Percentiles rank a stretch among this genome's conserved stretches.
phyloP scores from a whole-genome alignment of 2,113 vertebrate genomes.

The Dicerorhinus sumatrensis region DNA sequence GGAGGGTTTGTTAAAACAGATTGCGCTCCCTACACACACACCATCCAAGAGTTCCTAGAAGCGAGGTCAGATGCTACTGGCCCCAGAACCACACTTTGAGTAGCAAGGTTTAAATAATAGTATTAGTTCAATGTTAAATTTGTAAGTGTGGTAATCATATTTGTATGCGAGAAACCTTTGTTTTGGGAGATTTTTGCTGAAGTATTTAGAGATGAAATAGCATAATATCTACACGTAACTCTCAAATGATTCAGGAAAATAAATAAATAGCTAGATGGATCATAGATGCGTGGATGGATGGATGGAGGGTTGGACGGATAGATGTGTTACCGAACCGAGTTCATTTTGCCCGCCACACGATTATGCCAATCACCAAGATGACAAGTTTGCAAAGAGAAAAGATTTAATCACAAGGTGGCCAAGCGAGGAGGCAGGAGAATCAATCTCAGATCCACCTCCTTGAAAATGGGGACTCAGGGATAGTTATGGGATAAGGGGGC shows the following conservation, averaged over 20 bases:
- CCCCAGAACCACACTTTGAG: not conserved
- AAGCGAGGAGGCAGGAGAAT: no score
- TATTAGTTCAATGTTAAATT: not conserved
- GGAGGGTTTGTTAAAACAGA: not conserved
- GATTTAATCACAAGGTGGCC: no score
- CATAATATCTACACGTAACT: not conserved
- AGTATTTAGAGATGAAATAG: not conserved
- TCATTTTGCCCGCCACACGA: no score
- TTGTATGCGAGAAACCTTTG: not conserved
- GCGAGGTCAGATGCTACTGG: not conserved
- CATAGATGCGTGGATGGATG: not conserved
- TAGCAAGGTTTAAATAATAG: not conserved
- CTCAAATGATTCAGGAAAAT: not conserved
- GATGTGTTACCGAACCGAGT: no score
- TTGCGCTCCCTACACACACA: fast-evolving
- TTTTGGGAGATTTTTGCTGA: not conserved
- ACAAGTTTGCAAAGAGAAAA: no score
- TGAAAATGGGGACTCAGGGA: no score
- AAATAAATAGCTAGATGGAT: not conserved
- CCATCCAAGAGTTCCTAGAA: not conserved
- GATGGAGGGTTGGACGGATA: not conserved
- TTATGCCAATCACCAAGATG: no score
- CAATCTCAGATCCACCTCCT: no score
- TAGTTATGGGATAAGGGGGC: no score
- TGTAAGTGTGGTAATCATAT: not conserved